phyloP scores from a whole-genome alignment of 1,140 invertebrate species.

The Yoshiicerus persimilis region DNA sequence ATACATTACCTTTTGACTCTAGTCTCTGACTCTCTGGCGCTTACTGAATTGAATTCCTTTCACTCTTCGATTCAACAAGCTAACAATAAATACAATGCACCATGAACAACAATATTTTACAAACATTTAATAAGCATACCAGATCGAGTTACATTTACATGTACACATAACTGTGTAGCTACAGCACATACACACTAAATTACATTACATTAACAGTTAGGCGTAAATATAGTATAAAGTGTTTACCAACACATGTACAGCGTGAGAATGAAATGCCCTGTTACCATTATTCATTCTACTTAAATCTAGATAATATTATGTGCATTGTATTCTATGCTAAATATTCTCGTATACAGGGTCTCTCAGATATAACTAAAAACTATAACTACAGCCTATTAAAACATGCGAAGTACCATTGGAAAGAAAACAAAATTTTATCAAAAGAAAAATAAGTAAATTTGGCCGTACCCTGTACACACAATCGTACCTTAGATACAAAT shows the following conservation, averaged over 20 bases:
- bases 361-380: too few relatives aligned
- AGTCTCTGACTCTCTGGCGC: neutral
- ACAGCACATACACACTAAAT: too few relatives aligned
- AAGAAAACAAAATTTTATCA: too few relatives aligned
- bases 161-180: neutral
- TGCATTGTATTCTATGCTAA: neutral
- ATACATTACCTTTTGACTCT: neutral
- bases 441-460: too few relatives aligned
- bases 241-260: neutral
- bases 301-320: neutral
- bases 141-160: neutral
- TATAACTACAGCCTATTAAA: too few relatives aligned
- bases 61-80: neutral
- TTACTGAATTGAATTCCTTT: constrained; percentile 4
- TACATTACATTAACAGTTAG: neutral
- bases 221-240: neutral
- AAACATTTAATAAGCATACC: neutral
- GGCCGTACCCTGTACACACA: too few relatives aligned
- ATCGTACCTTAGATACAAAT: too few relatives aligned
- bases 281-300: neutral
- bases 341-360: neutral
- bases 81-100: neutral
- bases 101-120: neutral
- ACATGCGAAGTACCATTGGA: too few relatives aligned
- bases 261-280: constrained; percentile 1